phyloP scores from a whole-genome alignment of 2,888 invertebrate genomes.

The Camptogramma bilineatum region DNA sequence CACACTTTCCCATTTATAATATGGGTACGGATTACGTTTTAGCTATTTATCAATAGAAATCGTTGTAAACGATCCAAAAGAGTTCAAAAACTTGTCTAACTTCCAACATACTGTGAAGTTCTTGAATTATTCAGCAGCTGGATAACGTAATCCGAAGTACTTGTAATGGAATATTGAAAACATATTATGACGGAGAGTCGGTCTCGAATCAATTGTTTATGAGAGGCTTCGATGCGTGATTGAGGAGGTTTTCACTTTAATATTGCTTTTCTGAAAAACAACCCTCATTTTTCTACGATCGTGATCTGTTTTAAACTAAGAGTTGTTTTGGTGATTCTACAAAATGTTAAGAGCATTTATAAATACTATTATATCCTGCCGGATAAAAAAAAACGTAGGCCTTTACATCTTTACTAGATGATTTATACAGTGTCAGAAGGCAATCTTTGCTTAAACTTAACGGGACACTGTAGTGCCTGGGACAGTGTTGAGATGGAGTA shows the following conservation, averaged over 20 bases:
- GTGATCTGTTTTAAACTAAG: neutral
- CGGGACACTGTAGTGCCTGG: too few species aligned
- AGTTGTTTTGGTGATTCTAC: too few species aligned
- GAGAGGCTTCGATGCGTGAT: conserved; percentile 22
- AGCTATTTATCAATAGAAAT: too few species aligned
- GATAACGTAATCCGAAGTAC: conserved; percentile 38
- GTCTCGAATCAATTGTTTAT: conserved; percentile 25
- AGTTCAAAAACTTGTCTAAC: neutral
- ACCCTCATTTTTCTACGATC: neutral
- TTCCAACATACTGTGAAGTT: conserved; percentile 14
- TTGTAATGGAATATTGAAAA: conserved; percentile 43
- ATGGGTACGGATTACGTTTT: too few species aligned
- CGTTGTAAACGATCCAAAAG: neutral
- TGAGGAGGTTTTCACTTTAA: conserved; percentile 23
- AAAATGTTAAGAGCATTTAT: too few species aligned
- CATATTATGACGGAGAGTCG: conserved; percentile 28
- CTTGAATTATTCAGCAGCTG: conserved; percentile 50
- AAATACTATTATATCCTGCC: too few species aligned
- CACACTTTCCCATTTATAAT: too few species aligned
- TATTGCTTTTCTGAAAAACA: neutral
- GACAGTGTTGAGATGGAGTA: too few species aligned
- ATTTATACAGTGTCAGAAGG: too few species aligned
- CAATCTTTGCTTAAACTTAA: too few species aligned
- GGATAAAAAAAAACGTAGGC: too few species aligned
- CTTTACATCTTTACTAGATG: too few species aligned